phyloP scores from a whole-genome alignment of 1,140 invertebrate genomes.

The Bombus pyrosoma region DNA sequence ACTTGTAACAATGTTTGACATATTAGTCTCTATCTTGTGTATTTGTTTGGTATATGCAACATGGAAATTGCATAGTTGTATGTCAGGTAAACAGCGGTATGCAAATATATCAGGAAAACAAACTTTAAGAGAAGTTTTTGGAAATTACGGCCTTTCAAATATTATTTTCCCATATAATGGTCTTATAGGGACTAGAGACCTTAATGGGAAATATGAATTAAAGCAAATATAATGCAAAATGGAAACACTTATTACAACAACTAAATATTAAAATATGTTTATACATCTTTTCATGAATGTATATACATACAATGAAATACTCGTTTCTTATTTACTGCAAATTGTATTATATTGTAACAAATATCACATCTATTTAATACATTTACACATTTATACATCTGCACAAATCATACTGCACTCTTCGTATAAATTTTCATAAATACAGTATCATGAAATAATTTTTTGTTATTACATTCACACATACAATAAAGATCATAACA shows the following conservation, averaged over 20 bases:
- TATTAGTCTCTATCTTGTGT: constrained; percentile 65
- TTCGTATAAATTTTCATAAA: constrained; percentile 11
- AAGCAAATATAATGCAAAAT: constrained; percentile 50
- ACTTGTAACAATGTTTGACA: constrained; percentile 68
- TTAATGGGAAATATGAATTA: constrained; percentile 67
- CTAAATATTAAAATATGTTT: not conserved
- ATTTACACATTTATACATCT: constrained; percentile 50
- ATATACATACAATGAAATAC: not conserved
- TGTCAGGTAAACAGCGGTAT: constrained; percentile 69
- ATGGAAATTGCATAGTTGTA: constrained; percentile 71
- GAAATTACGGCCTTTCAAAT: constrained; percentile 72
- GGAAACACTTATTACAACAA: not conserved
- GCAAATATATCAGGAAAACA: constrained; percentile 59
- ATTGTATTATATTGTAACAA: constrained; percentile 61
- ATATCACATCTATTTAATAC: constrained; percentile 62
- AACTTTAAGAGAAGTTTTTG: constrained; percentile 69
- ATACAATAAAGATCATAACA: constrained; percentile 22
- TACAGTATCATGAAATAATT: not conserved
- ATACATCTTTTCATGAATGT: constrained; percentile 8
- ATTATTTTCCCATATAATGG: constrained; percentile 74
- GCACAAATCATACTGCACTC: constrained; percentile 20
- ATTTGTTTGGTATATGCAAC: constrained; percentile 64
- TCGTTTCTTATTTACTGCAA: constrained; percentile 26
- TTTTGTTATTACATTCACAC: not conserved
- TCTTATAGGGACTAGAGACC: constrained; percentile 66